phyloP scores from a whole-genome alignment of 1,140 invertebrate genomes.

The Pogonomyrmex californicus region DNA sequence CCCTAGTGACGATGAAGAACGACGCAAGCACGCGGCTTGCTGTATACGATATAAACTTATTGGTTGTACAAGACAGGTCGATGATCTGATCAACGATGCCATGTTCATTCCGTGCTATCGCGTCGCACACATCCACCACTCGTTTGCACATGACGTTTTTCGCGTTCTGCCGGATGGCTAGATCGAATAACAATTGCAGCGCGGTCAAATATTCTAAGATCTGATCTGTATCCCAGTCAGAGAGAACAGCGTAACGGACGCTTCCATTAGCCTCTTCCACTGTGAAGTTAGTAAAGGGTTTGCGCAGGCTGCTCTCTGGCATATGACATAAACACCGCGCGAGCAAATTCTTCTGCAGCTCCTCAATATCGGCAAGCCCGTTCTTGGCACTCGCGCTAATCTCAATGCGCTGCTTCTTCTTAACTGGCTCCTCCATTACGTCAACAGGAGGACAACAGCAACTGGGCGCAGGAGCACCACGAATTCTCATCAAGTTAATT shows the following conservation, averaged over 20 bases:
- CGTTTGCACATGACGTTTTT: slow-evolving; percentile 93
- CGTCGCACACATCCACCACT: slow-evolving; percentile 92
- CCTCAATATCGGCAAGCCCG: slow-evolving; percentile 85
- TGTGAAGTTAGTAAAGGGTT: slow-evolving; percentile 90
- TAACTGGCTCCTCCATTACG: slow-evolving; percentile 90
- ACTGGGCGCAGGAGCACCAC: slow-evolving; percentile 81
- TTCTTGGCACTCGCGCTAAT: slow-evolving; percentile 87
- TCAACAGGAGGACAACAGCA: slow-evolving; percentile 74
- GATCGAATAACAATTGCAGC: slow-evolving; percentile 93
- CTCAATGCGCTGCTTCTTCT: slow-evolving; percentile 91
- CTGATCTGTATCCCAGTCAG: slow-evolving; percentile 91
- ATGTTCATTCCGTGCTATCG: slow-evolving; percentile 93
- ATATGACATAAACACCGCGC: slow-evolving; percentile 93
- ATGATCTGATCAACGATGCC: slow-evolving; percentile 94
- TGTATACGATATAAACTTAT: slow-evolving; percentile 93
- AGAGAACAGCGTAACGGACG: slow-evolving; percentile 87
- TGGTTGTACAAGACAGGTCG: slow-evolving; percentile 91
- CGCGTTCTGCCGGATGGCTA: slow-evolving; percentile 94
- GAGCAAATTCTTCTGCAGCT: slow-evolving; percentile 89
- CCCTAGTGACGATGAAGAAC: slow-evolving; percentile 94
- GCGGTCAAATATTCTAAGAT: slow-evolving; percentile 93
- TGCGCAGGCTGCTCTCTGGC: slow-evolving; percentile 89
- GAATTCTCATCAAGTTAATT: slow-evolving; percentile 75
- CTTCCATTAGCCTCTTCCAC: slow-evolving; percentile 86
- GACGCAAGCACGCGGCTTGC: slow-evolving; percentile 93